A percentile compares a stretch with the other conserved stretches of the same genome.
Conservation (phyloP, 2,113 vertebrate genomes). For the Siniperca chuatsi region DNA sequence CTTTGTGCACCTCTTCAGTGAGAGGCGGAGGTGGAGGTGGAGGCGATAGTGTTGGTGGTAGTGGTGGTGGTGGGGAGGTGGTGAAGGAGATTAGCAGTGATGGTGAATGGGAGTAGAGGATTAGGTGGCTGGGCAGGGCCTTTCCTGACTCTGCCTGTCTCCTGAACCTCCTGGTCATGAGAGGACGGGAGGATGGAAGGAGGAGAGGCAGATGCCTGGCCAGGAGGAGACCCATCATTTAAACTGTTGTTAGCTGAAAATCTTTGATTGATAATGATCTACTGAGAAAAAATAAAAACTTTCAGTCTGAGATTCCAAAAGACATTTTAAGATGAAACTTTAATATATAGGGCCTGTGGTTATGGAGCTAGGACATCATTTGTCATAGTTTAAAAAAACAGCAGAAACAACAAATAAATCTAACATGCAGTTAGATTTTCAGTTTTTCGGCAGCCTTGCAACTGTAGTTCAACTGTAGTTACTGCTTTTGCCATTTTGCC, state of each 20-base stretch:
- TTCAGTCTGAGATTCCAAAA: background rate
- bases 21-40: slow-evolving; percentile 76
- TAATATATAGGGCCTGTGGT: background rate
- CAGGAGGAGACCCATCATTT: slow-evolving; percentile 57
- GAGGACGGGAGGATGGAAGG: slow-evolving; percentile 67
- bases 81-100: slow-evolving; percentile 82
- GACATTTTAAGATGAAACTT: background rate
- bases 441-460: background rate
- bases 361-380: background rate
- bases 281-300: background rate
- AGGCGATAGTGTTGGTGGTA: slow-evolving; percentile 69
- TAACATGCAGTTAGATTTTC: background rate
- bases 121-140: slow-evolving; percentile 81
- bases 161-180: slow-evolving; percentile 66
- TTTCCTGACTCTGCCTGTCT: slow-evolving; percentile 73
- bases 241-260: slow-evolving; percentile 50
- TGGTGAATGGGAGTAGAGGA: slow-evolving; percentile 84
- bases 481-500: slow-evolving; percentile 5
- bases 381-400: slow-evolving; percentile 12
- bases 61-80: slow-evolving; percentile 62
- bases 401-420: background rate
- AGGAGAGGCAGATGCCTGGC: slow-evolving; percentile 77
- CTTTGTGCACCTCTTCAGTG: slow-evolving; percentile 84
- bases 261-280: slow-evolving; percentile 21
- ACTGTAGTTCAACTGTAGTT: background rate